Evolutionary conservation across 2,113 vertebrate genomes (phyloP).

Genomic region (Rhinichthys klamathensis): DNA sequence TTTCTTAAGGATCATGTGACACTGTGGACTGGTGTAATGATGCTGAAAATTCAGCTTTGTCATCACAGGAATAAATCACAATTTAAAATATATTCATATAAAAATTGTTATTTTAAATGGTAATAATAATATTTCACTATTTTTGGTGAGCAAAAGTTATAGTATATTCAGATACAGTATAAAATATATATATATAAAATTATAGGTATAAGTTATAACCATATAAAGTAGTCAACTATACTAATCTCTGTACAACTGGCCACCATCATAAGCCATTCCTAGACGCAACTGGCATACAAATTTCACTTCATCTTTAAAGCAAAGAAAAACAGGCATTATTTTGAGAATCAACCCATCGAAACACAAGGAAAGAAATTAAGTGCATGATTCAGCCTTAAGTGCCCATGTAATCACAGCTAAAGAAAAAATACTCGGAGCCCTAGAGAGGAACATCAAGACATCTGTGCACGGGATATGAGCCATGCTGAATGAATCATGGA

Average conservation of each 20-base stretch:
- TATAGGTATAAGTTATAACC: too few relatives aligned
- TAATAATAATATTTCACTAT: not conserved
- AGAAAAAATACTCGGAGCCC: not conserved
- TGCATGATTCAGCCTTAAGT: conserved; percentile 14
- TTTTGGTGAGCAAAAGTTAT: not conserved
- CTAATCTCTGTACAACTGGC: too few relatives aligned
- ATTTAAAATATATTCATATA: not conserved
- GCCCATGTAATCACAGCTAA: not conserved
- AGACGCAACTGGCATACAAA: not conserved
- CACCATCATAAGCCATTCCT: not conserved
- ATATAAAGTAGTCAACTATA: too few relatives aligned
- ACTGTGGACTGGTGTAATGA: not conserved
- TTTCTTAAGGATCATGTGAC: not conserved
- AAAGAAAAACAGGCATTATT: not conserved
- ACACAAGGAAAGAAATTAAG: not conserved
- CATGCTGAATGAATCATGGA: conserved; percentile 27
- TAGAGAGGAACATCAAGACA: not conserved
- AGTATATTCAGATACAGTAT: not conserved
- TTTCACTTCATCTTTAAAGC: not conserved
- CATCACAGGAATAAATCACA: not conserved
- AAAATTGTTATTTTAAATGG: not conserved
- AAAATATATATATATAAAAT: too few relatives aligned
- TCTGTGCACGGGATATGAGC: not conserved
- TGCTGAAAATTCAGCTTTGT: not conserved
- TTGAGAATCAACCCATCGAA: not conserved